Evolutionary conservation across 2,113 vertebrate genomes (phyloP).

Genomic region (Papio anubis): DNA sequence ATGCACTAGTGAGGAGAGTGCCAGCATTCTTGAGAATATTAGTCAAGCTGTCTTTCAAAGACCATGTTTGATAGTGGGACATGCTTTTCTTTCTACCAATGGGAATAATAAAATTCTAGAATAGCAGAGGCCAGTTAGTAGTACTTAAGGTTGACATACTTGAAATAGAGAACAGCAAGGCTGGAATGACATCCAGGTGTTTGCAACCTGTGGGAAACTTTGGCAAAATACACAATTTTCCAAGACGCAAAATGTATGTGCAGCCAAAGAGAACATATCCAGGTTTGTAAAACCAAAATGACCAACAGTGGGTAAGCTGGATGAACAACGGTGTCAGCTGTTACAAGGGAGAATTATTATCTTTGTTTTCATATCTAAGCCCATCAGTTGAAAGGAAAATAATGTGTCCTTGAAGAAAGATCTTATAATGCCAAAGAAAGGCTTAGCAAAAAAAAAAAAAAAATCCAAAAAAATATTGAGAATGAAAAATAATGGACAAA

Average conservation of each 20-base stretch:
- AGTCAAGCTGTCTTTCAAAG: not conserved
- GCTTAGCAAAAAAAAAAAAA: not conserved
- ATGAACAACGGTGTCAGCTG: not conserved
- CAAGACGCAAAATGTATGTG: not conserved
- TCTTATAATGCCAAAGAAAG: not conserved
- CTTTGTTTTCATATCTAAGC: not conserved
- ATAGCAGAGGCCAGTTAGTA: not conserved
- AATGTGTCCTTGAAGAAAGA: not conserved
- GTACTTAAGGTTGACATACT: not conserved
- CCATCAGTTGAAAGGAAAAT: not conserved
- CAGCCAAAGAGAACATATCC: not conserved
- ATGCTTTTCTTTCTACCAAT: not conserved
- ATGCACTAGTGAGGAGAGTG: not conserved
- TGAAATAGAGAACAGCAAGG: not conserved
- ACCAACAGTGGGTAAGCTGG: not conserved
- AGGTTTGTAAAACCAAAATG: not conserved
- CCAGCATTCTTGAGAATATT: not conserved
- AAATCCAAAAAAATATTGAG: not conserved
- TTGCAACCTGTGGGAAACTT: not conserved
- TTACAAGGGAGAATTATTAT: not conserved
- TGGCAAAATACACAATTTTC: not conserved
- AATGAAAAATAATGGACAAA: not conserved
- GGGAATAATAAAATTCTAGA: not conserved
- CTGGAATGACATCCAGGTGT: not conserved
- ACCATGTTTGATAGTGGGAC: not conserved